These are phyloP conservation scores for Drosophila sucinea DNA, from an alignment of 1,140 invertebrate genomes.

Conservation along the genomic window DNA sequence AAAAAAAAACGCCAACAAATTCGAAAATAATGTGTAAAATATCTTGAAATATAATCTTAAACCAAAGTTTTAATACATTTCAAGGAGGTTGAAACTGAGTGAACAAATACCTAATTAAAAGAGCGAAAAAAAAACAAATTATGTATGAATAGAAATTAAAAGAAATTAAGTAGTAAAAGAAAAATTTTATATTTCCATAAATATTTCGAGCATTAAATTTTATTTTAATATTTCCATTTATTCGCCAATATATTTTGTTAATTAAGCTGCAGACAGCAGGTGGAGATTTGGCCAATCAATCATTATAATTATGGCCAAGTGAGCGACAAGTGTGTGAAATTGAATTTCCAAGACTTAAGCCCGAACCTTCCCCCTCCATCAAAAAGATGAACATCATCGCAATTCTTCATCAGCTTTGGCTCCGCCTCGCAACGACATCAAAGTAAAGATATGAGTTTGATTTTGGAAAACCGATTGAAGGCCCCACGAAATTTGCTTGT, in stretches of 20 bases:
- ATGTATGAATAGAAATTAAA: neutral
- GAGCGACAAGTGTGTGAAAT: constrained; percentile 78
- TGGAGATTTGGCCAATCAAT: constrained; percentile 45
- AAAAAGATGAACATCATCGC: neutral
- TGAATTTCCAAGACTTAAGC: constrained; percentile 49
- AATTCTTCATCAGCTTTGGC: constrained; percentile 15
- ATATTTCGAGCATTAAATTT: neutral
- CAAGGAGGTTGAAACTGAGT: no score
- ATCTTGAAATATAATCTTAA: neutral
- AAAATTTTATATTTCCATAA: no score
- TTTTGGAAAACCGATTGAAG: constrained; percentile 24
- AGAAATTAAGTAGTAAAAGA: neutral
- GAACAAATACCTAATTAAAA: no score
- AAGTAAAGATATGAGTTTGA: constrained; percentile 49
- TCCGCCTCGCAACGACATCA: constrained; percentile 8
- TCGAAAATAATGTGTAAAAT: neutral
- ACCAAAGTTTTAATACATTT: no score
- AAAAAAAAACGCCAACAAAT: neutral
- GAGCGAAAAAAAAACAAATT: no score
- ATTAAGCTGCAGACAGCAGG: constrained; percentile 46
- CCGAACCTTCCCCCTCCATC: no score
- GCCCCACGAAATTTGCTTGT: constrained; percentile 30
- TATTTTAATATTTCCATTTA: constrained; percentile 57
- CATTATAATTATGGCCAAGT: constrained; percentile 52
- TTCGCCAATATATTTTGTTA: constrained; percentile 48